Evolutionary conservation across 2,888 invertebrate species (phyloP), one percentile per base, ranked within the genome.

Genomic region (Tryphoninae sp.): DNA sequence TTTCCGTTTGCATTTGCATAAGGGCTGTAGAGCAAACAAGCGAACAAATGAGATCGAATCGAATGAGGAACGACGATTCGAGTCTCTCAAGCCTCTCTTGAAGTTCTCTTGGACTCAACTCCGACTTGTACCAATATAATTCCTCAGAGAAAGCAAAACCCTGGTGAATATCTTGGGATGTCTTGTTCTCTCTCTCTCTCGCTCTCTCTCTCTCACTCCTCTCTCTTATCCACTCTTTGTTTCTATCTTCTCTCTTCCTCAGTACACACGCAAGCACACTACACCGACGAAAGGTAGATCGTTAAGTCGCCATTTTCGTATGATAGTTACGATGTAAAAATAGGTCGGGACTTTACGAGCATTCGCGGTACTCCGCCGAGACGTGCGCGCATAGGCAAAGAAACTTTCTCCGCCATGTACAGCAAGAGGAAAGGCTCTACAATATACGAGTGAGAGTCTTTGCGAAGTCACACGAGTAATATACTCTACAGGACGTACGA

Each of bases 401-500:
- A 51, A 80, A 80, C 74, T 80, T 80, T 80, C 75, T 75, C 74
- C 55, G 40, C 33, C n/a, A 22, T 33, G 33, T 51, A 22, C 26
- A 16, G 51, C 51, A 0, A 19, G n/a, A 65, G 45, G 2, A 74
- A 69, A 74, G 42, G 7, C 55, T 58, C 40, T 58, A 42, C 45
- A 13, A 45, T 45, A 45, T 53, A 51, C 62, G 49, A 79, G 74
- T 69, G 58, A 79, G 62, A 74, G 67, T 69, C 68, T 55, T 73
- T 62, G n/a, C 73, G 33, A 45, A 73, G 55, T 58, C 49, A 68
- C 45, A 19, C 59, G 62, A 64, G 16, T 62, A 40, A 62, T 42
- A 8, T 26, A 33, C 53, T 23, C 51, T 58, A 68, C 61, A 23
- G 59, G 49, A 53, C 69, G 42, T 64, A 53, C 13, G 19, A 55